Base-by-base conservation (phyloP, 2,797 vertebrate genomes). In the Danio tinwini region DNA sequence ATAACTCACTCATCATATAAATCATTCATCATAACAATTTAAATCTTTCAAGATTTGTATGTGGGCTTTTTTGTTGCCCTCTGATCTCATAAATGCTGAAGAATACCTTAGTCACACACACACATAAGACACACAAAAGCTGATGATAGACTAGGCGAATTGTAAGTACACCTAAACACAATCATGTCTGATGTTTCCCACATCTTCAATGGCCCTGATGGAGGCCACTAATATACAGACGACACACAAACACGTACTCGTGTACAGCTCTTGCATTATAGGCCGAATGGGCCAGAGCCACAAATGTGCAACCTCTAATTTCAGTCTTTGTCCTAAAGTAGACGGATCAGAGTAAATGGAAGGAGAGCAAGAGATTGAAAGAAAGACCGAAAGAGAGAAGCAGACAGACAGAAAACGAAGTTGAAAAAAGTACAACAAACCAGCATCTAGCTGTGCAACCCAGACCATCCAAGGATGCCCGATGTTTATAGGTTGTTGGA, bases 401-500 rank as follows among this genome's bases (percentile, higher is more conserved):
- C 29, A 58, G 37, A 80, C 13, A 53, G 21, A 70, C 53, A 63
- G 70, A 77, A 59, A 76, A 76, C 88, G 82, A 79, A 84, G 81
- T 81, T 68, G 78, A 75, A 85, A 86, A 81, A 87, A 77, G 85
- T 85, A 84, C 87, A 81, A 79, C 45, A 76, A 59, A 86, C 58
- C 76, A 67, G 70, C 64, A 45, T 77, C 42, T 67, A 77, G 56
- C 14, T 76, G 52, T 75, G 84, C 78, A 86, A 85, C 89, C 76
- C 80, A 89, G 92, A 91, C 87, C 78, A 92, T 76, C 89, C 84
- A 90, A 91, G 83, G 78, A 94, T 85, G 90, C 84, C 87, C 88
- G 83, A 85, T 87, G 88, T 8, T 88, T 87, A 77, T 89, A 58
- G 92, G 90, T 86, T 11, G 88, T 93, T 93, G 91, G 90, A 94